Evolutionary conservation across 2,113 vertebrate genomes (phyloP).

Genomic region (Pardalotus punctatus): DNA sequence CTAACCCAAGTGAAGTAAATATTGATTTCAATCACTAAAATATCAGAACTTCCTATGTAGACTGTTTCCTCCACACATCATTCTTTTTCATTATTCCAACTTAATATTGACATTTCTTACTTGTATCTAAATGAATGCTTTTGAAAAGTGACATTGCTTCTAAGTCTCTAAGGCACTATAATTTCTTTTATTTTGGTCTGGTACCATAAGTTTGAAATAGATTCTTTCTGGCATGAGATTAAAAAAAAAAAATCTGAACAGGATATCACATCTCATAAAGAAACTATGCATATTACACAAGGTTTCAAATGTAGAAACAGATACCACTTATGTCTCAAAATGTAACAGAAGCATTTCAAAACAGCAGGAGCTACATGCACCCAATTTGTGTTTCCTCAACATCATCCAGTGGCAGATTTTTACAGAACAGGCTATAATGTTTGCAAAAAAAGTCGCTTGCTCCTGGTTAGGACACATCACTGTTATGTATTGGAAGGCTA

Average conservation of each 20-base stretch:
- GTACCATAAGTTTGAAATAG: background rate
- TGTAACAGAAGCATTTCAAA: constrained; percentile 68
- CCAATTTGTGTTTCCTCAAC: background rate
- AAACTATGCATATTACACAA: constrained; percentile 61
- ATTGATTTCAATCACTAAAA: background rate
- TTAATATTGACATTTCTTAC: background rate
- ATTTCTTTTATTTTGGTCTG: background rate
- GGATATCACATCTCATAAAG: constrained; percentile 47
- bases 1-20: background rate
- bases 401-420: background rate
- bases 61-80: background rate
- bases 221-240: constrained; percentile 28
- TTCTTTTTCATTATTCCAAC: background rate
- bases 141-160: background rate
- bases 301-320: constrained; percentile 61
- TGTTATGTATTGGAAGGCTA: background rate
- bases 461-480: background rate
- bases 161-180: background rate
- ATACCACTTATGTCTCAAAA: constrained; percentile 56
- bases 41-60: background rate
- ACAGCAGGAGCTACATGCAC: constrained; percentile 48
- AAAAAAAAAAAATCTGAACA: background rate
- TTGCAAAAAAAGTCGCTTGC: background rate
- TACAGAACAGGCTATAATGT: background rate
- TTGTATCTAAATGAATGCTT: background rate